Evolutionary conservation across 2,888 invertebrate species (phyloP).

Genomic region (Autographa pulchrina): DNA sequence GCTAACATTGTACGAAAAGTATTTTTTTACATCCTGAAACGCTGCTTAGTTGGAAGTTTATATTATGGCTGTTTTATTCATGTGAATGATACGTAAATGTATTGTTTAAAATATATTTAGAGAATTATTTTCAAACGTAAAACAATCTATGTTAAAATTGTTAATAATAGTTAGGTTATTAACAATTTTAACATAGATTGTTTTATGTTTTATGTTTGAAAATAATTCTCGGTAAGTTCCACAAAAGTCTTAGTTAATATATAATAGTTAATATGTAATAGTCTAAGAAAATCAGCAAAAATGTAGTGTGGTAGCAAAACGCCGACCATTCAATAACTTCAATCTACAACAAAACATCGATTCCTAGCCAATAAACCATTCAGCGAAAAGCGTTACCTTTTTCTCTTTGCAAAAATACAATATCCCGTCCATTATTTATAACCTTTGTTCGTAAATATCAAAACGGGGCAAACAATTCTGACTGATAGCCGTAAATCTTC

Average conservation of each 20-base stretch:
- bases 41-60: background rate
- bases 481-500: constrained; percentile 58
- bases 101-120: background rate
- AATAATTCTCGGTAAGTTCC: background rate
- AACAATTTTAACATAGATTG: no score
- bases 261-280: no score
- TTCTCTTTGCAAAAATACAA: constrained; percentile 46
- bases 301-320: background rate
- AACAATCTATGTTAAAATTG: no score
- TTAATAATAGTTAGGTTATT: no score
- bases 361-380: constrained; percentile 43
- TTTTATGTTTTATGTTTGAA: no score
- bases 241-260: no score
- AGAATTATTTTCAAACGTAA: no score
- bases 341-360: constrained; percentile 18
- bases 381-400: constrained; percentile 30
- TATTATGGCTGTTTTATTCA: no score
- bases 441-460: constrained; percentile 56
- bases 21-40: background rate
- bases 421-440: constrained; percentile 55
- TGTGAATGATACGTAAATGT: background rate
- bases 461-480: constrained; percentile 49
- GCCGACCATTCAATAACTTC: constrained; percentile 18
- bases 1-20: constrained; percentile 13
- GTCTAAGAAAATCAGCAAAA: background rate